Evolutionary conservation across 2,797 vertebrate species (phyloP).

Genomic region (Diplodus sargus): DNA sequence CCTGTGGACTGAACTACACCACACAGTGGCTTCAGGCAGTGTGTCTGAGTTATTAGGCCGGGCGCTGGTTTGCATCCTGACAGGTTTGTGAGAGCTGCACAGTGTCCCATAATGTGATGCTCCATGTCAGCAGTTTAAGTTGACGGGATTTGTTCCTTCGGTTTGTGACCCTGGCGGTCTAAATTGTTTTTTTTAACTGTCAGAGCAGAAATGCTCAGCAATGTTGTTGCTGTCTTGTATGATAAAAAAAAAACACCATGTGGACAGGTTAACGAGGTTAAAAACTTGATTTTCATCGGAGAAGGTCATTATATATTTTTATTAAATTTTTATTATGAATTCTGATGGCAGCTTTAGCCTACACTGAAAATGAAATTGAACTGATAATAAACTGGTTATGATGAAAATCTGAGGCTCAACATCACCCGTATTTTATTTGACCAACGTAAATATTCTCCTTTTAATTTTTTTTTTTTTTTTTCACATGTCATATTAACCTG

Average conservation of each 20-base stretch:
- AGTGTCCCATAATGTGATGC: slow-evolving; percentile 37
- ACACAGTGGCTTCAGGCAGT: slow-evolving; percentile 16
- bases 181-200: too few species aligned
- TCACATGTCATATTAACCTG: neutral
- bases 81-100: slow-evolving; percentile 2
- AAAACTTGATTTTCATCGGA: too few species aligned
- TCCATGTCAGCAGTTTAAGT: slow-evolving; percentile 17
- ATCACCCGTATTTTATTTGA: neutral
- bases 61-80: slow-evolving; percentile 18
- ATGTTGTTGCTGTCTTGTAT: too few species aligned
- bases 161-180: too few species aligned
- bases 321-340: too few species aligned
- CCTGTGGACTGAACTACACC: neutral
- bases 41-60: slow-evolving; percentile 17
- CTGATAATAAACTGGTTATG: neutral
- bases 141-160: too few species aligned
- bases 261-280: too few species aligned
- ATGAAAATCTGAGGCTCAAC: neutral
- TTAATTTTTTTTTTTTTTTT: neutral
- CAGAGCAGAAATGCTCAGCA: too few species aligned
- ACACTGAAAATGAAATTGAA: neutral
- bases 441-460: neutral
- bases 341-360: neutral
- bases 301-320: too few species aligned
- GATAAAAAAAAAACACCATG: too few species aligned